phyloP scores from a whole-genome alignment of 1,140 invertebrate species.

The Antheraea mylitta region DNA sequence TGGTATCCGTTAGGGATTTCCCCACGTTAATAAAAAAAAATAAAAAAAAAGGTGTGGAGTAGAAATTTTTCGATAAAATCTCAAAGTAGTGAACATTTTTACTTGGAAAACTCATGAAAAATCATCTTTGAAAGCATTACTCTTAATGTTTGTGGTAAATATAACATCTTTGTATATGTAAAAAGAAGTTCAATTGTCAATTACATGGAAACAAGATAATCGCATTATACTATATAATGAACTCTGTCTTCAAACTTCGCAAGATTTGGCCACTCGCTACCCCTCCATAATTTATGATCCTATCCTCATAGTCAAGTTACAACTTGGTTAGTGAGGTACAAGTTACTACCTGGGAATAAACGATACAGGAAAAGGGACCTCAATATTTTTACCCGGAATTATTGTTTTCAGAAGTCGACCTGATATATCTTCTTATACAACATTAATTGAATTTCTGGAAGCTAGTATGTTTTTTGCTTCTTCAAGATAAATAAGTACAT shows the following conservation, averaged over 20 bases:
- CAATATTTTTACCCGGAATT: slow-evolving; percentile 19
- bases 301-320: slow-evolving; percentile 51
- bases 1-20: too few relatives aligned
- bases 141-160: too few relatives aligned
- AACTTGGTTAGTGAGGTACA: slow-evolving; percentile 53
- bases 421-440: neutral
- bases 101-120: too few relatives aligned
- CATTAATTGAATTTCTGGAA: neutral
- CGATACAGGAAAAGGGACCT: slow-evolving; percentile 39
- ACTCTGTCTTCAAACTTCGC: slow-evolving; percentile 21
- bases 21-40: too few relatives aligned
- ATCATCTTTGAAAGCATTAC: too few relatives aligned
- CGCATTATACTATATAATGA: slow-evolving; percentile 15
- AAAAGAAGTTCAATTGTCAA: too few relatives aligned
- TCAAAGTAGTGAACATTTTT: too few relatives aligned
- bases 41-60: too few relatives aligned
- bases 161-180: too few relatives aligned
- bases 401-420: slow-evolving; percentile 25
- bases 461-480: neutral
- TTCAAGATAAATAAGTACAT: too few relatives aligned
- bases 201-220: too few relatives aligned
- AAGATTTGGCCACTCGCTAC: slow-evolving; percentile 42
- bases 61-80: too few relatives aligned
- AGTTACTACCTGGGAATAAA: slow-evolving; percentile 53
- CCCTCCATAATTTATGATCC: slow-evolving; percentile 59